phyloP scores from a whole-genome alignment of 2,113 vertebrate species.

The Zosterops hypoxanthus region DNA sequence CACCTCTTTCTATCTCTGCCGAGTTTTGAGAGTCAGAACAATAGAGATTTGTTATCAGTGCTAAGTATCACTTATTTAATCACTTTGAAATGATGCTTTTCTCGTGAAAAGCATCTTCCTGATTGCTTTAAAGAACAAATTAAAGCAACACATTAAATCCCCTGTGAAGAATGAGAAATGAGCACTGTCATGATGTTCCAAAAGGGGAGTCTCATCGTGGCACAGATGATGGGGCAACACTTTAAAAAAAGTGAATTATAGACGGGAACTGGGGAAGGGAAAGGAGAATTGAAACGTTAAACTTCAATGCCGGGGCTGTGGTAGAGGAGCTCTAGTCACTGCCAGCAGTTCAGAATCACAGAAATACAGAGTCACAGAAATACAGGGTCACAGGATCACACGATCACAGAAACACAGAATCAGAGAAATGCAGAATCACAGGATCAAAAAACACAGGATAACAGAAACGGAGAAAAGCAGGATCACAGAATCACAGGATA shows the following conservation, averaged over 20 bases:
- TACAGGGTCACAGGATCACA: background rate
- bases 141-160: background rate
- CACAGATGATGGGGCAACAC: background rate
- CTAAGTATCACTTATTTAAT: background rate
- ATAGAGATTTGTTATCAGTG: background rate
- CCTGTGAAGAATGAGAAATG: rapidly evolving
- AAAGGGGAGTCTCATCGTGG: background rate
- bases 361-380: too few relatives aligned
- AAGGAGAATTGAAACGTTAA: background rate
- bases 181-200: rapidly evolving
- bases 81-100: background rate
- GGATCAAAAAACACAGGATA: too few relatives aligned
- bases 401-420: too few relatives aligned
- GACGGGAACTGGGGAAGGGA: background rate
- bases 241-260: background rate
- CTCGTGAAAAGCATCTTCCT: background rate
- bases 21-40: background rate
- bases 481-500: background rate
- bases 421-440: too few relatives aligned
- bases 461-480: too few relatives aligned
- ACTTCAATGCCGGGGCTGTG: rapidly evolving
- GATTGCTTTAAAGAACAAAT: background rate
- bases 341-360: rapidly evolving
- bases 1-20: background rate
- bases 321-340: rapidly evolving